phyloP scores from a whole-genome alignment of 2,888 invertebrate species.

The Nymphalis polychloros region DNA sequence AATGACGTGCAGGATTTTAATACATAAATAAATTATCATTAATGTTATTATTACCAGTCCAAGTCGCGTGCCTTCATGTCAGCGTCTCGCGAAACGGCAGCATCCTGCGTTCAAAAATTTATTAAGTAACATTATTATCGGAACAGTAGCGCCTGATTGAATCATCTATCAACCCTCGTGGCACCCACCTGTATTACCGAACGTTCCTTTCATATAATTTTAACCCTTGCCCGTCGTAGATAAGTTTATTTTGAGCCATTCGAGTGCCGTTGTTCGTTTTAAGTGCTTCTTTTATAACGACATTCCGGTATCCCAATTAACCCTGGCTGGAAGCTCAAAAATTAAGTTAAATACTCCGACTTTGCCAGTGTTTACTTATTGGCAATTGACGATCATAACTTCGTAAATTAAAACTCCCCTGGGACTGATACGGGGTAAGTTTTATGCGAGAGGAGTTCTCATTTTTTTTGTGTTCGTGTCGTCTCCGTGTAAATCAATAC shows the following conservation, averaged over 20 bases:
- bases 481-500: conserved; percentile 40
- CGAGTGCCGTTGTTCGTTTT: conserved; percentile 69
- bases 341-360: conserved; percentile 81
- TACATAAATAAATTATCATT: background rate
- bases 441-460: conserved; percentile 43
- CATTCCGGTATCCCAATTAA: conserved; percentile 77
- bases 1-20: too few species aligned
- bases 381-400: conserved; percentile 71
- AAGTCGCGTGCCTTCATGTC: background rate
- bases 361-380: conserved; percentile 75
- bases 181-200: conserved; percentile 71
- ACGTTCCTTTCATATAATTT: conserved; percentile 70
- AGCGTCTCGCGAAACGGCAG: conserved; percentile 14
- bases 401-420: conserved; percentile 65
- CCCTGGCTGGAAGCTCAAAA: conserved; percentile 75
- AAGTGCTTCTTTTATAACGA: conserved; percentile 81
- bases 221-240: conserved; percentile 79
- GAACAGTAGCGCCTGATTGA: conserved; percentile 72
- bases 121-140: conserved; percentile 70
- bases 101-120: conserved; percentile 64
- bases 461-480: conserved; percentile 37
- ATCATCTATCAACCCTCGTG: conserved; percentile 66
- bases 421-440: conserved; percentile 52
- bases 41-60: background rate
- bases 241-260: conserved; percentile 81